These are phyloP conservation scores for Cryptoprocta ferox DNA, from an alignment of 2,797 vertebrate genomes.

Conservation along the genomic window DNA sequence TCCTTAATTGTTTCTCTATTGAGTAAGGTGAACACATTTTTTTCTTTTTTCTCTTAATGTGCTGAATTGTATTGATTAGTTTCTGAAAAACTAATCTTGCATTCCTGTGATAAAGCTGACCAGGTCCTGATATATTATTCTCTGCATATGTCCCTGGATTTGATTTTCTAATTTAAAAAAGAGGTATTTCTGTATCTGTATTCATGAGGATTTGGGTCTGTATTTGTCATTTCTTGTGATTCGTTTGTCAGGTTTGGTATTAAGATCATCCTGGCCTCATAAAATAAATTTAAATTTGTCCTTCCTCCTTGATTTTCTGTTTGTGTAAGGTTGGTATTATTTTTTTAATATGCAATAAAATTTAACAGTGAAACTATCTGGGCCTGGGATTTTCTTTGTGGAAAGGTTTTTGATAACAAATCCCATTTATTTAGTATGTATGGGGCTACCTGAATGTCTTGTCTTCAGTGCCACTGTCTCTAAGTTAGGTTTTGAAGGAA, in stretches of 20 bases:
- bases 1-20: background rate
- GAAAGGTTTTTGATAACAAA: background rate
- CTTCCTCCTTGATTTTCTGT: background rate
- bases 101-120: background rate
- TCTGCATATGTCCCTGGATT: background rate
- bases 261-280: background rate
- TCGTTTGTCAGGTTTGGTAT: background rate
- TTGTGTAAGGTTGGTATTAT: background rate
- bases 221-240: background rate
- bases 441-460: rapidly evolving
- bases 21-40: background rate
- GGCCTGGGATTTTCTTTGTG: background rate
- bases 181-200: background rate
- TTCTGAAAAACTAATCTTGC: background rate
- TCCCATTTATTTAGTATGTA: background rate
- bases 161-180: background rate
- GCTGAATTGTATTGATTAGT: background rate
- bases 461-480: background rate
- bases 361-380: too few species aligned
- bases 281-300: background rate
- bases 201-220: background rate
- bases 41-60: background rate
- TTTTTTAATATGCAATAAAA: background rate
- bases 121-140: rapidly evolving
- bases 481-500: background rate